Evolutionary conservation across 1,140 invertebrate genomes (phyloP).

Genomic region (Aporrectodea caliginosa): DNA sequence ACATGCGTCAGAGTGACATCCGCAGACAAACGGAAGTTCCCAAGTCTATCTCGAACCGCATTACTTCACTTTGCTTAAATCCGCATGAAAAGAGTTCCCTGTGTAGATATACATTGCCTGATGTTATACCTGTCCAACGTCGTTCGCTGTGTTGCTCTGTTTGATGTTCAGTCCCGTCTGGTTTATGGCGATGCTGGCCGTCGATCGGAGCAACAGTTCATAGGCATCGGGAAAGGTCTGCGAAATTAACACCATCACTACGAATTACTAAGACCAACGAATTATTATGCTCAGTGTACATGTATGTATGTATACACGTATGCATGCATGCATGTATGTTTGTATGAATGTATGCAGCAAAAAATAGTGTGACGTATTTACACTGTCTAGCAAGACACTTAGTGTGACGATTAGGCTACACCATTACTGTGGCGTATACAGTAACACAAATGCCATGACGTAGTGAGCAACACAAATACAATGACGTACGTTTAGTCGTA

Average conservation of each 20-base stretch:
- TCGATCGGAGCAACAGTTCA: background rate
- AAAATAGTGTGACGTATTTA: background rate
- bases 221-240: background rate
- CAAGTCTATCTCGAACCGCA: too few species aligned
- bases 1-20: background rate
- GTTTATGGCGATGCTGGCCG: background rate
- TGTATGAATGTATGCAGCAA: background rate
- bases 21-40: background rate
- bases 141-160: background rate
- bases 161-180: background rate
- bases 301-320: too few species aligned
- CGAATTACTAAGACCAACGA: too few species aligned
- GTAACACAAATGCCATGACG: background rate
- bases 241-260: background rate
- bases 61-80: too few species aligned
- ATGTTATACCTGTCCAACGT: background rate
- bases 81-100: too few species aligned
- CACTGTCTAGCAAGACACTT: too few species aligned
- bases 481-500: background rate
- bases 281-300: too few species aligned
- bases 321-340: too few species aligned
- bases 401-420: too few species aligned
- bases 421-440: background rate
- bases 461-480: background rate
- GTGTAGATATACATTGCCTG: background rate